Percentiles rank a stretch among this genome's conserved stretches.
Evolutionary conservation across 2,888 invertebrate species (phyloP).

Genomic region (Syrphus vitripennis): DNA sequence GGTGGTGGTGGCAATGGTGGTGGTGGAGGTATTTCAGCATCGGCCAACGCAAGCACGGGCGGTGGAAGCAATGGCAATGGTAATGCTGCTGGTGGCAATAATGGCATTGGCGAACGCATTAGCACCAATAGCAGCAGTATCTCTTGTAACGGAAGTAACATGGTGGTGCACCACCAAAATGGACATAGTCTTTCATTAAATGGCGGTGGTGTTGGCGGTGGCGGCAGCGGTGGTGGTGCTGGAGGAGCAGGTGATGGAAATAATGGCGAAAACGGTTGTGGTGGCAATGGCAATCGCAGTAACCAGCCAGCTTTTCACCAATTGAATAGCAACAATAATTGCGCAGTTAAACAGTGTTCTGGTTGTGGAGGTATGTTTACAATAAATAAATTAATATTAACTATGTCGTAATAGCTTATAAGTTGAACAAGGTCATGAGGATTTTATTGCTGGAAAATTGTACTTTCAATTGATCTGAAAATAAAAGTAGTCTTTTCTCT

Average conservation of each 20-base stretch:
- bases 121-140: constrained; percentile 53
- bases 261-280: constrained; percentile 8
- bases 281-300: constrained; percentile 32
- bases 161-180: constrained; percentile 72
- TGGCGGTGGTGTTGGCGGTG: not conserved
- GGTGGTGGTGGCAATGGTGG: not conserved
- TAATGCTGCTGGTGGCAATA: constrained; percentile 17
- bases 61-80: constrained; percentile 25
- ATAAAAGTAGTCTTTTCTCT: no score
- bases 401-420: no score
- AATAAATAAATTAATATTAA: constrained; percentile 12
- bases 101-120: constrained; percentile 29
- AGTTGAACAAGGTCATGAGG: not conserved
- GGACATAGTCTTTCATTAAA: constrained; percentile 54
- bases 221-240: not conserved
- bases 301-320: constrained; percentile 73
- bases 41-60: constrained; percentile 18
- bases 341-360: constrained; percentile 88
- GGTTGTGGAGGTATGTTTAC: constrained; percentile 88
- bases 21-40: constrained; percentile 35
- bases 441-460: no score
- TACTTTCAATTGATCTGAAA: no score
- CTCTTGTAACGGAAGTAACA: constrained; percentile 68
- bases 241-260: not conserved
- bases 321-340: constrained; percentile 74